Evolutionary conservation across 2,888 invertebrate species (phyloP).

Genomic region (Melipona bicolor): DNA sequence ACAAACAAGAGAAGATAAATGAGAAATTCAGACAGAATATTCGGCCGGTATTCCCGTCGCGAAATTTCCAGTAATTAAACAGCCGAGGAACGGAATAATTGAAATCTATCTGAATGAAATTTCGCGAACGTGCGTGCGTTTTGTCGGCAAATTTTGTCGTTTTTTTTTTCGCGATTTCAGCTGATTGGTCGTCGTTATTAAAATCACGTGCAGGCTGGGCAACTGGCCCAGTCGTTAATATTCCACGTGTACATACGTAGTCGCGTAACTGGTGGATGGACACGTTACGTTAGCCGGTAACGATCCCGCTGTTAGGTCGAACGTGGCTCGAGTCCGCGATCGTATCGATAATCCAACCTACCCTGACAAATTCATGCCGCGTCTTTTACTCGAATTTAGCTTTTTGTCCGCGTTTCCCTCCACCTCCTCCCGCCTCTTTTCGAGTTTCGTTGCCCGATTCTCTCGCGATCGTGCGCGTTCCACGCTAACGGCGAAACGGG

Average conservation of each 20-base stretch:
- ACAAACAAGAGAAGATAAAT: too few relatives aligned
- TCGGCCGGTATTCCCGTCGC: not conserved
- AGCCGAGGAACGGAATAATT: not conserved
- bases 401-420: slow-evolving; percentile 5
- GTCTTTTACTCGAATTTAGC: slow-evolving; percentile 19
- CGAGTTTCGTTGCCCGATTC: not conserved
- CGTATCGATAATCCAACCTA: slow-evolving; percentile 41
- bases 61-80: not conserved
- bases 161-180: not conserved
- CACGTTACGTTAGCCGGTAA: slow-evolving; percentile 35
- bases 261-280: slow-evolving; percentile 23
- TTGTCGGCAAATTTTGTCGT: not conserved
- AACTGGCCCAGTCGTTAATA: slow-evolving; percentile 9
- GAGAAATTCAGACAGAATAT: too few relatives aligned
- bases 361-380: slow-evolving; percentile 45
- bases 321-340: slow-evolving; percentile 59
- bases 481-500: too few relatives aligned
- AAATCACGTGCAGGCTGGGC: slow-evolving; percentile 27
- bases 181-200: slow-evolving; percentile 28
- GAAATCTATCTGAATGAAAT: not conserved
- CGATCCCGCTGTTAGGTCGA: slow-evolving; percentile 46
- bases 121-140: not conserved
- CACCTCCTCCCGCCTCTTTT: not conserved
- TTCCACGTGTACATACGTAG: slow-evolving; percentile 8
- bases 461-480: too few relatives aligned